Base-by-base conservation (phyloP, 2,888 invertebrate genomes). In the Stenodema calcarata region DNA sequence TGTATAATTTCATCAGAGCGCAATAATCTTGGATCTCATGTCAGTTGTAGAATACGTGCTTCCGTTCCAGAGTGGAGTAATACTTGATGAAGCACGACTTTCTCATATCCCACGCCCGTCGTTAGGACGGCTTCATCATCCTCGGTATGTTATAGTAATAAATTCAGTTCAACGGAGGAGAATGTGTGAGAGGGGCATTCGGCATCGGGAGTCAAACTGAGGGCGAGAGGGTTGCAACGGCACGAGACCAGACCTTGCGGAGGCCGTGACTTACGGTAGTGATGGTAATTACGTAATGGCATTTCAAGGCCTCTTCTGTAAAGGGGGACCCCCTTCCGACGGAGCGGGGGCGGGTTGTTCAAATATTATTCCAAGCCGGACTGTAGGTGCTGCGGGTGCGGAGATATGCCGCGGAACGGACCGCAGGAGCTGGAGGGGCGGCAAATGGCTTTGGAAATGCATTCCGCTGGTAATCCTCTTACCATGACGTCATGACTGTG, bases 251-350 rank as follows among this genome's bases (percentile, higher is more conserved):
- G 9, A 27, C 23, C 18, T 18, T 23, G 62, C 23, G 23, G 62
- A 23, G 23, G 41, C 41, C 80, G 80, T 80, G 80, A 80, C 80
- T 80, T 80, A 80, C 80, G 30, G 80, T 80, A 80, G 80, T 80
- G 80, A 80, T n/a, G 80, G 47, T 54, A 80, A 80, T 80, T 80
- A 54, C 80, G 23, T 78, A 78, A 80, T 80, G 80, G 80, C 35
- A 80, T 80, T 80, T 47, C 80, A 54, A 44, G 80, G 54, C 54
- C 50, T 30, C 54, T 80, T 18, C 80, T 1, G 18, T 0, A n/a
- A 6, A 50, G 27, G 54, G 9, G 54, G n/a, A n/a, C n/a, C n/a
- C 54, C n/a, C n/a, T 18, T 18, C 18, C 62, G 11, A 4, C 23
- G n/a, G 50, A n/a, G n/a, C n/a, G 47, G 16, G 79, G 12, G 28